Percentiles rank a stretch among this genome's conserved stretches.
Conservation (phyloP, 53 echinoderm and acorn worm species). For the Stichopus horrens region DNA sequence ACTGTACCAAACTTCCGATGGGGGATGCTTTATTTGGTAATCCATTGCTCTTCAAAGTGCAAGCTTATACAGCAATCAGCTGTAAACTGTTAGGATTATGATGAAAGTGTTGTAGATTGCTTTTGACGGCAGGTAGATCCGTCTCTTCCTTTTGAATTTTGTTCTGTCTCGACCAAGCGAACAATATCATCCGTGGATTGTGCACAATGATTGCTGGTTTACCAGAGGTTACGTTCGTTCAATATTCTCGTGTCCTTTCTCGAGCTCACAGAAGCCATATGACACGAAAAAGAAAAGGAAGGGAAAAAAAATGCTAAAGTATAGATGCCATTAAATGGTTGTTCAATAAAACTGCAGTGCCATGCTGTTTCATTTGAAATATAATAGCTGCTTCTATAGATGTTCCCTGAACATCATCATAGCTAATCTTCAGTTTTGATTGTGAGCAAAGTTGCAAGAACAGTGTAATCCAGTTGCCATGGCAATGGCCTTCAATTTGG, state of each 20-base stretch:
- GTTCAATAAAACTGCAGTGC: background rate
- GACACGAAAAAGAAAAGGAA: background rate
- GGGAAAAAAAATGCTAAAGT: background rate
- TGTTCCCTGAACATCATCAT: background rate
- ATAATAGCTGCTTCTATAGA: constrained; percentile 1
- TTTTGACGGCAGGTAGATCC: constrained; percentile 11
- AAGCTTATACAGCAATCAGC: background rate
- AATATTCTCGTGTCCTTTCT: too few relatives aligned
- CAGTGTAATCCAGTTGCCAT: constrained; percentile 6
- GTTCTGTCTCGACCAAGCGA: background rate
- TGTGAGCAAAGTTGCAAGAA: background rate
- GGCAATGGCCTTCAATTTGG: constrained; percentile 20
- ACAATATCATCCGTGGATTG: background rate
- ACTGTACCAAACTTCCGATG: constrained; percentile 1
- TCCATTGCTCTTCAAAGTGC: background rate
- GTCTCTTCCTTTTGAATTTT: background rate
- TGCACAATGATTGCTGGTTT: background rate
- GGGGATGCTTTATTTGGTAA: constrained; percentile 10
- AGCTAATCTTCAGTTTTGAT: constrained; percentile 11
- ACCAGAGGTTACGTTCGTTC: background rate
- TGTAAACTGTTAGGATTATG: background rate
- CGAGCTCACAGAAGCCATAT: background rate
- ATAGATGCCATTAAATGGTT: background rate
- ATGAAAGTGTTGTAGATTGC: background rate
- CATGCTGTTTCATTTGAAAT: background rate